phyloP scores from a whole-genome alignment of 2,888 invertebrate genomes.

The Magallana nippona region DNA sequence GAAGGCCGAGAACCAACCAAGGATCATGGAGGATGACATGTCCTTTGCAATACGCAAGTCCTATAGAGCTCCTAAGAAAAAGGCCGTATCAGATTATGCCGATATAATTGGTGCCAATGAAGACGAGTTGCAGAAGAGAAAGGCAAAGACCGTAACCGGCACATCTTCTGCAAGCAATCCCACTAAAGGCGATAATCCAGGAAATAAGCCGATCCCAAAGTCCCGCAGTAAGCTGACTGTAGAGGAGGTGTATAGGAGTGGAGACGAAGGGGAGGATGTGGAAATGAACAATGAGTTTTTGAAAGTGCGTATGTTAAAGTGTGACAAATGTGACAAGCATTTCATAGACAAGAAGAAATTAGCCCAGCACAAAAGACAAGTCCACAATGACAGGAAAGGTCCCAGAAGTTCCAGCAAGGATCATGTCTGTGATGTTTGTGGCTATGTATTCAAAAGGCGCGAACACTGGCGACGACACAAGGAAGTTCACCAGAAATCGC shows the following conservation, averaged over 20 bases:
- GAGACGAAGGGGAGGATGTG: slow-evolving; percentile 37
- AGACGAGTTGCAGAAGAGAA: slow-evolving; percentile 15
- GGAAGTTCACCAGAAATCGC: slow-evolving; percentile 57
- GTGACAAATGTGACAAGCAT: slow-evolving; percentile 52
- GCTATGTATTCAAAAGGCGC: slow-evolving; percentile 55
- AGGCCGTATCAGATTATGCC: slow-evolving; percentile 25
- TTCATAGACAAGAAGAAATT: slow-evolving; percentile 48
- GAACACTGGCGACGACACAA: slow-evolving; percentile 64
- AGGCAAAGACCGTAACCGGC: slow-evolving; percentile 14
- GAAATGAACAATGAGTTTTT: slow-evolving; percentile 45
- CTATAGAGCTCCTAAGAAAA: slow-evolving; percentile 31
- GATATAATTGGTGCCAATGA: not conserved
- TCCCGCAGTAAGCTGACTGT: slow-evolving; percentile 45
- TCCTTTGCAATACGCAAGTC: slow-evolving; percentile 8
- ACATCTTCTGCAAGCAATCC: slow-evolving; percentile 23
- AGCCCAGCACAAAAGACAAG: slow-evolving; percentile 30
- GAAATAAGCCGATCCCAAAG: slow-evolving; percentile 32
- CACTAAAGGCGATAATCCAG: not conserved
- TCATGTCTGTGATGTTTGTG: slow-evolving; percentile 61
- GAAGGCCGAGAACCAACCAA: not conserved
- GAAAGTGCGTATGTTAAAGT: slow-evolving; percentile 51
- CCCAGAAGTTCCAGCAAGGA: slow-evolving; percentile 39
- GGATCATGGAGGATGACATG: not conserved
- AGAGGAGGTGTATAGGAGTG: slow-evolving; percentile 51
- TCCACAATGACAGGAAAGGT: slow-evolving; percentile 37